phyloP scores from a whole-genome alignment of 2,113 vertebrate genomes.

The Misgurnus mizolepis region DNA sequence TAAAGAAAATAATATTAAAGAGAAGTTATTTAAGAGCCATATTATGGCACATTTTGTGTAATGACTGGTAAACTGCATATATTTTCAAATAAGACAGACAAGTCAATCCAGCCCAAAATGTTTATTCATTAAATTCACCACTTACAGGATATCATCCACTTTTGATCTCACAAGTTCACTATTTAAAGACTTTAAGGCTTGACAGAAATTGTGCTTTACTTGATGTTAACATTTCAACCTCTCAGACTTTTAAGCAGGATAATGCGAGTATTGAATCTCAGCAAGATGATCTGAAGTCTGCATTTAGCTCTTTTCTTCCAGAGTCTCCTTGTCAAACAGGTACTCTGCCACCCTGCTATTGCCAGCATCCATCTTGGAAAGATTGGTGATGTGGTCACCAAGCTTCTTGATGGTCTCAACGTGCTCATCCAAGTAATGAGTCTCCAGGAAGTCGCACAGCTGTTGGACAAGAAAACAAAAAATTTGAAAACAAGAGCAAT shows the following conservation, averaged over 20 bases:
- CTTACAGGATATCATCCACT: background rate
- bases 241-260: background rate
- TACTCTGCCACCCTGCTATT: constrained; percentile 90
- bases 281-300: background rate
- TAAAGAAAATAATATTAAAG: too few species aligned
- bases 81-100: background rate
- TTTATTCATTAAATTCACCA: constrained; percentile 41
- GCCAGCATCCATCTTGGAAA: constrained; percentile 71
- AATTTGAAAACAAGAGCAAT: too few species aligned
- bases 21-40: too few species aligned
- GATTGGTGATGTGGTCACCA: constrained; percentile 79
- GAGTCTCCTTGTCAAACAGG: constrained; percentile 95
- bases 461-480: constrained; percentile 38
- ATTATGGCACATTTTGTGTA: background rate
- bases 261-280: background rate
- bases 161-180: background rate
- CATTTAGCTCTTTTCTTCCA: constrained; percentile 74
- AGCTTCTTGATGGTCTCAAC: constrained; percentile 93
- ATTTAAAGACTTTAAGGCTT: background rate
- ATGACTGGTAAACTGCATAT: background rate
- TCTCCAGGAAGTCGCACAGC: constrained; percentile 90
- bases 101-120: constrained; percentile 15
- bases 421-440: constrained; percentile 91
- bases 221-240: background rate
- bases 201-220: background rate